Evolutionary conservation across 2,113 vertebrate genomes (phyloP).

Genomic region (Xenus cinereus): DNA sequence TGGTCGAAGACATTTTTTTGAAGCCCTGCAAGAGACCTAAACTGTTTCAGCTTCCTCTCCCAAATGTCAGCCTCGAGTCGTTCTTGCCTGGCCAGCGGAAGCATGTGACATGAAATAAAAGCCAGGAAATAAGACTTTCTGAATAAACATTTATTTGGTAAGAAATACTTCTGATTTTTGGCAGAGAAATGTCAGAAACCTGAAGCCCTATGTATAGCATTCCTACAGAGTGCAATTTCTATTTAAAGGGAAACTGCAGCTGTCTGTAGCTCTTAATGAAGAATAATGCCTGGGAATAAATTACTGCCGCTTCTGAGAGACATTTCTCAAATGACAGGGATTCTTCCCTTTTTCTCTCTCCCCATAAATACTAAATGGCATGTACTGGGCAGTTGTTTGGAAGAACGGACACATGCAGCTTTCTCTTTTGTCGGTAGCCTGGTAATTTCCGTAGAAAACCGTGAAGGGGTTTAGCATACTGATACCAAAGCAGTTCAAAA

Average conservation of each 20-base stretch:
- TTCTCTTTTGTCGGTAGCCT: not conserved
- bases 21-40: not conserved
- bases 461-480: not conserved
- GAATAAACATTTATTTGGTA: conserved; percentile 65
- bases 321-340: conserved; percentile 6
- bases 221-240: conserved; percentile 48
- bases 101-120: conserved; percentile 22
- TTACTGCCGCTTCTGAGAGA: conserved; percentile 37
- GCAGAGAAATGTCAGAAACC: conserved; percentile 56
- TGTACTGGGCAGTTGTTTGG: not conserved
- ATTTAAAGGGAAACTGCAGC: conserved; percentile 67
- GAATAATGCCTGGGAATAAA: conserved; percentile 67
- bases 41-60: conserved; percentile 17
- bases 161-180: conserved; percentile 65
- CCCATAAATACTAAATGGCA: not conserved
- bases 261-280: conserved; percentile 62
- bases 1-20: not conserved
- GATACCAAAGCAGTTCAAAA: not conserved
- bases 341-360: conserved; percentile 22
- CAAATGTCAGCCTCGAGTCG: not conserved
- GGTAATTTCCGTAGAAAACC: not conserved
- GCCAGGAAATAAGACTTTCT: conserved; percentile 54
- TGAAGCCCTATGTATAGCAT: conserved; percentile 53
- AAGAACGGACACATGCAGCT: not conserved
- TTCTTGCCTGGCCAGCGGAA: not conserved